Conservation (phyloP, 37 sponge, comb jelly and placozoan genomes). For the Geodia barretti region DNA sequence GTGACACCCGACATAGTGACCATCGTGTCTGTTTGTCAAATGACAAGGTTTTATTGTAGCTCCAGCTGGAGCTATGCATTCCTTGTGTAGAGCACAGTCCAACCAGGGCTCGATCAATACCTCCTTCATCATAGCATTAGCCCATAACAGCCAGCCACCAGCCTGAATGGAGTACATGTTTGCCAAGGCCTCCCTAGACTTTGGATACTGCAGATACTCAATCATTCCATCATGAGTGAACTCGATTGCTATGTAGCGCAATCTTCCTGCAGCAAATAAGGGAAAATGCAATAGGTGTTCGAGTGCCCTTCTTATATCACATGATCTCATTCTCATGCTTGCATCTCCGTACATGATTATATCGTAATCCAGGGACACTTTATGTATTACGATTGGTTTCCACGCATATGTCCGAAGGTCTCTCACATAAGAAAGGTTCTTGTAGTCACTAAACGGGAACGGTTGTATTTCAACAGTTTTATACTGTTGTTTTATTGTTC, state of each 20-base stretch:
- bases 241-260: too few species aligned
- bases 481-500: too few species aligned
- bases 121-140: background rate
- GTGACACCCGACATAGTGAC: background rate
- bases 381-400: conserved; percentile 11
- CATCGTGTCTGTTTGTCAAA: background rate
- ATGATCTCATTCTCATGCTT: conserved; percentile 20
- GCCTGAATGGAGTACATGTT: background rate
- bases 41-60: background rate
- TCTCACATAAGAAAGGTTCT: conserved; percentile 14
- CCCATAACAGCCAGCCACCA: background rate
- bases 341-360: conserved; percentile 36
- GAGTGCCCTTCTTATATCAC: background rate
- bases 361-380: conserved; percentile 10
- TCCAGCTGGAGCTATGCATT: background rate
- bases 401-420: conserved; percentile 8
- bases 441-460: conserved; percentile 26
- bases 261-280: background rate
- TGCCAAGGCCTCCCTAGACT: background rate
- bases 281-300: conserved; percentile 10
- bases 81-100: background rate
- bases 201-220: conserved; percentile 11
- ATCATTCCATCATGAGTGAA: conserved; percentile 13
- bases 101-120: background rate
- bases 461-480: conserved; percentile 22